Evolutionary conservation across 1,140 invertebrate species (phyloP), one percentile per base, ranked within the genome.

Genomic region (Tetragnatha versicolor): DNA sequence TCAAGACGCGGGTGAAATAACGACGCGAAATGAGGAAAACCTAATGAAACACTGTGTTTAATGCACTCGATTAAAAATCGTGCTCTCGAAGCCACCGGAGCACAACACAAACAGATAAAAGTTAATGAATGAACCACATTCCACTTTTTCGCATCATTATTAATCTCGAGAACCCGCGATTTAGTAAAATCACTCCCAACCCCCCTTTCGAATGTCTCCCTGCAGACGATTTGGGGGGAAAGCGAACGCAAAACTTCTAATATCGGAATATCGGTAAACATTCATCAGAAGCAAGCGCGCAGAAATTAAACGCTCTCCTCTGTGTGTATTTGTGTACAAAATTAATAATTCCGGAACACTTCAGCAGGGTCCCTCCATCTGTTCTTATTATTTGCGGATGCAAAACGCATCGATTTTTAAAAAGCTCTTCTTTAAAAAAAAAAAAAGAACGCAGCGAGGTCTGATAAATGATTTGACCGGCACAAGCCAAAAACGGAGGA

Each of bases 261-360:
- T n/a, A 75, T 75, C 45, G 72, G 72, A 75, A 75, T 63, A 75
- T 75, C 58, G 72, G 68, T 55, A 75, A 75, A 49, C 72, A 75
- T 75, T 75, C 72, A 75, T 75, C 72, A 75, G 55, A n/a, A n/a
- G n/a, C 63, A 51, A 45, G 29, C 29, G n/a, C n/a, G 72, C 29
- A 35, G 72, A 63, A 75, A 63, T 75, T 63, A 75, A 75, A 47
- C 25, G 42, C 49, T 60, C 42, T 35, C 72, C 39, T 61, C 55
- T 75, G n/a, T n/a, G n/a, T n/a, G n/a, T n/a, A n/a, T n/a, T n/a
- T 75, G 61, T 75, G 72, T 75, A 63, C 58, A 63, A 63, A 75
- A 75, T 75, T 75, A 75, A 63, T 75, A 75, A 75, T 75, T 75
- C 45, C 27, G 25, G 31, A n/a, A n/a, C n/a, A n/a, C n/a, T n/a